Percentiles rank a stretch among this genome's conserved stretches.
phyloP scores from a whole-genome alignment of 2,888 invertebrate species.

The Tenthredo mesomela region DNA sequence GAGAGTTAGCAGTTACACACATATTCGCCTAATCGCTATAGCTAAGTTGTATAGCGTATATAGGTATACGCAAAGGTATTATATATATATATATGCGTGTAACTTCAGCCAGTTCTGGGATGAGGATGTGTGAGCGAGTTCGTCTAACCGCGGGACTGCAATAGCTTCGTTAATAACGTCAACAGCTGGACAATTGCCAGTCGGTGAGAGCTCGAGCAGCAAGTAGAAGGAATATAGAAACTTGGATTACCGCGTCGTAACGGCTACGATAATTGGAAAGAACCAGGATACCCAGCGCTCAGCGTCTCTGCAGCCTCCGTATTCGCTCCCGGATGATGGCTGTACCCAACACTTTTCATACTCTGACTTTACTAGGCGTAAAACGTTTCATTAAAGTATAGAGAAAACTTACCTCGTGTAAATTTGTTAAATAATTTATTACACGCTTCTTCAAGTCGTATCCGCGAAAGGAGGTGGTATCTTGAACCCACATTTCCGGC shows the following conservation, averaged over 20 bases:
- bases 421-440: slow-evolving; percentile 28
- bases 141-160: slow-evolving; percentile 26
- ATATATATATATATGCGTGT: neutral
- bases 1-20: neutral
- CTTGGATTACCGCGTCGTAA: slow-evolving; percentile 42
- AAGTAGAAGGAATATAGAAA: slow-evolving; percentile 49
- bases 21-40: neutral
- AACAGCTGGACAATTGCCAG: slow-evolving; percentile 68
- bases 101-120: neutral
- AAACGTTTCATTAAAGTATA: neutral
- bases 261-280: slow-evolving; percentile 50
- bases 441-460: neutral
- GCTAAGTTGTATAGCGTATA: neutral
- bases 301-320: neutral
- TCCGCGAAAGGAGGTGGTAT: neutral
- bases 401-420: slow-evolving; percentile 5
- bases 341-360: slow-evolving; percentile 5
- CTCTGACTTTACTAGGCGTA: neutral
- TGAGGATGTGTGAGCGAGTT: slow-evolving; percentile 17
- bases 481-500: neutral
- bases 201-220: slow-evolving; percentile 58
- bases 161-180: slow-evolving; percentile 54
- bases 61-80: neutral
- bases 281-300: slow-evolving; percentile 6
- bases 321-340: slow-evolving; percentile 29